Base-by-base conservation (phyloP, 2,113 vertebrate genomes). In the Leiothrix lutea region DNA sequence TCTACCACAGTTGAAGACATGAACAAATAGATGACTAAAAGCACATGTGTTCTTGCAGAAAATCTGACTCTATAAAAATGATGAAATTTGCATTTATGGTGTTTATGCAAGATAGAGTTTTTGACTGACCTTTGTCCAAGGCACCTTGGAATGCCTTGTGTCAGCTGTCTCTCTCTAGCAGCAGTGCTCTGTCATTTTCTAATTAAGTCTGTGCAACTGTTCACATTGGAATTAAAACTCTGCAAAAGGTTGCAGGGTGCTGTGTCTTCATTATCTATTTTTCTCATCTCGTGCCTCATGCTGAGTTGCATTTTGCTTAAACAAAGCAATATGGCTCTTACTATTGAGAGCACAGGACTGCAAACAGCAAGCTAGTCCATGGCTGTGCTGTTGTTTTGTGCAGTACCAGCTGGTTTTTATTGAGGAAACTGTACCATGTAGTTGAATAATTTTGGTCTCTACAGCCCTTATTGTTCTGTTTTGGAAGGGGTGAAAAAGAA, bases 401-500 rank as follows among this genome's bases (percentile, higher is more conserved):
- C 72, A 64, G 31, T 82, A 90, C 66, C 93, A 96, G 87, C 78
- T 91, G 93, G 0, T 94, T 97, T 94, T 90, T 64, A 95, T 70
- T 94, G 88, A 93, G 69, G 53, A 90, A 95, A 47, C 35, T 36
- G 25, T 89, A 79, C 44, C 92, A 35, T 79, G 65, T 82, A 75
- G 36, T 73, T 80, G 56, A 91, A 95, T 81, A 65, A 89, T 78
- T 82, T 96, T 96, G 62, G 57, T 92, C 61, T 80, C 58, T 58
- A 74, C 86, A 53, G 62, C 31, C 58, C 60, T 80, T 75, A 81
- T 86, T 80, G 65, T 82, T 96, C 78, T 87, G 69, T 48, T 92
- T 95, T 94, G 80, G 64, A 91, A 48, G 29, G 48, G 29, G 62
- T 93, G 83, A 86, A 90, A 75, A 88, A 65, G 33, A 83, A 20